Evolutionary conservation across 2,888 invertebrate genomes (phyloP), one percentile per base, ranked within the genome.

Genomic region (Molorchus minor): DNA sequence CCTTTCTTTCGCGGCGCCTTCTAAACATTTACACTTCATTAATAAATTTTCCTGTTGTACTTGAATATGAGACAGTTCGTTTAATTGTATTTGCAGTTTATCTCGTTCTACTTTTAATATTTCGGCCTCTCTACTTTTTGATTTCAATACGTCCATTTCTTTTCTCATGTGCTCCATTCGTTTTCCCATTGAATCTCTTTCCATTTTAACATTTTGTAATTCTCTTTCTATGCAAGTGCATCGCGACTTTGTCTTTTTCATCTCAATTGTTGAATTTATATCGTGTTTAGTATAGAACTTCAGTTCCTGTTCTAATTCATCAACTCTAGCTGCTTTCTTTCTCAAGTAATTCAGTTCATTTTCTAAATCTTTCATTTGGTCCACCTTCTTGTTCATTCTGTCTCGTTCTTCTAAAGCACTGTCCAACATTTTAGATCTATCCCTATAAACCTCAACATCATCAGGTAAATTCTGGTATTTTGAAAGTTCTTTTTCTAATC

Each of bases 81-180:
- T 77, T 3, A 73, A 40, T 43, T 70, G 65, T 41, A 73, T 70
- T 51, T 71, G 71, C 13, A 73, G 58, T 15, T 73, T 69, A 63
- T 79, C 79, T 12, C 79, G 60, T 70, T 80, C 80, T 40, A 79
- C 62, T 58, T 75, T 65, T 46, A 79, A 54, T 38, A 79, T 69
- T 57, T 80, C 78, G 2, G 73, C 71, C 62, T 80, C 79, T 45
- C 75, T 75, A 1, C 68, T 57, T 38, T 65, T 67, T 1, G 53
- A 36, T 52, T 57, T 64, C 20, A 68, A 71, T 13, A 61, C 58
- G 19, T 71, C 69, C 25, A 65, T 15, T 45, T 72, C 71, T 25
- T 65, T 65, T 51, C 66, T 67, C 63, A 69, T 61, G 30, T 40
- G 56, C 16, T 70, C 68, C 20, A 71, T 67, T 43, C 70, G 58